These are phyloP conservation scores for Zonotrichia albicollis DNA, from an alignment of 2,797 vertebrate species.

Conservation along the genomic window DNA sequence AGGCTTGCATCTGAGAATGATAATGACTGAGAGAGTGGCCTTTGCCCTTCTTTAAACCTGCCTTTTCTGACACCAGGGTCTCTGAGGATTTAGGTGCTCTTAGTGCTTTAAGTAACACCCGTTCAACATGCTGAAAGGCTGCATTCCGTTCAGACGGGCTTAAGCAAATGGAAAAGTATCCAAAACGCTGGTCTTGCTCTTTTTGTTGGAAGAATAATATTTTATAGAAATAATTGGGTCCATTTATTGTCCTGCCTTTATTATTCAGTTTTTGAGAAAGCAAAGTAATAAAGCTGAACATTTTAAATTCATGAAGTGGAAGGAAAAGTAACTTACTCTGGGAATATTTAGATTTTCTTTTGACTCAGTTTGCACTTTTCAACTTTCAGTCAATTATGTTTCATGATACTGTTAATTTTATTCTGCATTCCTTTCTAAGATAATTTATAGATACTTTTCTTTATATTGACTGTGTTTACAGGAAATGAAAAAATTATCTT, in stretches of 20 bases:
- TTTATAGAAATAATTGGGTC: not conserved
- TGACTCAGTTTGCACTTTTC: not conserved
- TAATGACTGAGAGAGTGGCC: not conserved
- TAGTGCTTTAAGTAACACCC: not conserved
- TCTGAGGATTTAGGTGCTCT: not conserved
- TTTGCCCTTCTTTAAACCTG: not conserved
- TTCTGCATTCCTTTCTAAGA: not conserved
- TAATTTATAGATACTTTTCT: not conserved
- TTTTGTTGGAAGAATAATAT: not conserved
- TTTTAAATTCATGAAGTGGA: not conserved
- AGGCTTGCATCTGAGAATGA: not conserved
- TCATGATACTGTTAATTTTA: not conserved
- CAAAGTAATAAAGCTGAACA: not conserved
- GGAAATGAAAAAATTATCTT: not conserved
- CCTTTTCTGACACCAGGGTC: not conserved
- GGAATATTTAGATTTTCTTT: not conserved
- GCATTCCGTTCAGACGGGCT: not conserved
- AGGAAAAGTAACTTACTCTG: not conserved
- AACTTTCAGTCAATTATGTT: not conserved
- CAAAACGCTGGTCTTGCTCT: not conserved
- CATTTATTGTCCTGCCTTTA: not conserved
- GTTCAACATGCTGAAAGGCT: not conserved
- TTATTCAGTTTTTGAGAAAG: not conserved
- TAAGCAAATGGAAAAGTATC: not conserved
- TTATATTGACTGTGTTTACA: not conserved